Base-by-base conservation (phyloP, 2,113 vertebrate genomes). In the Okapia johnstoni region DNA sequence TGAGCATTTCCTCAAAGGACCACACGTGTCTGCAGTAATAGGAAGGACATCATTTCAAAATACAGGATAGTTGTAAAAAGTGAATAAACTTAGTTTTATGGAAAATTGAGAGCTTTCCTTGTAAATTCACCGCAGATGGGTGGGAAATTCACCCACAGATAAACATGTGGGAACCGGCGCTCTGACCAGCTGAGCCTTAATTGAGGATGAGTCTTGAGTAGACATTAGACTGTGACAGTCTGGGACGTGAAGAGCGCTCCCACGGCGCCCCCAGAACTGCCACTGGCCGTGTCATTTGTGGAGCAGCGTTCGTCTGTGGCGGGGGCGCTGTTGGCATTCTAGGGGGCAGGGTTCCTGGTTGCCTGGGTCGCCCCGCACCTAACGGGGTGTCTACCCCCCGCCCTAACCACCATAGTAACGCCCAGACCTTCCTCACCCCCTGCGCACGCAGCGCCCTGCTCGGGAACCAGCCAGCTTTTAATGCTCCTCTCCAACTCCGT, bases 281-380 rank as follows among this genome's bases (percentile, higher is more conserved):
- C 5, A 10, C 43, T 8, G 30, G 12, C 46, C 10, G n/a, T 12
- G 4, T 5, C 0, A 1, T 26, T 2, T 28, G 28, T 6, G 1
- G 7, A 3, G 17, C 48, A 0, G 48, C 1, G 2, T 15, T 6
- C 36, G 13, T 61, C 36, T 4, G 11, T 5, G 13, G 52, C 7
- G 1, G 11, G 36, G 90, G 15, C 10, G 9, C 52, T 5, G 1
- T 0, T 25, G 21, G 60, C 28, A 30, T 21, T 14, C 30, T 36
- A 30, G 46, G 46, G 15, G 36, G 46, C 14, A 15, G 28, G 14
- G 13, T 16, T 54, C 36, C 30, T 48, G 1, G 19, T 15, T 19
- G 25, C 0, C 14, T 3, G 28, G 13, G 21, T 11, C 12, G 50
- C 21, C 54, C 63, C n/a, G 30, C 14, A 4, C 43, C 8, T 33